Evolutionary conservation across 2,113 vertebrate genomes (phyloP).

Genomic region (Corynorhinus townsendii): DNA sequence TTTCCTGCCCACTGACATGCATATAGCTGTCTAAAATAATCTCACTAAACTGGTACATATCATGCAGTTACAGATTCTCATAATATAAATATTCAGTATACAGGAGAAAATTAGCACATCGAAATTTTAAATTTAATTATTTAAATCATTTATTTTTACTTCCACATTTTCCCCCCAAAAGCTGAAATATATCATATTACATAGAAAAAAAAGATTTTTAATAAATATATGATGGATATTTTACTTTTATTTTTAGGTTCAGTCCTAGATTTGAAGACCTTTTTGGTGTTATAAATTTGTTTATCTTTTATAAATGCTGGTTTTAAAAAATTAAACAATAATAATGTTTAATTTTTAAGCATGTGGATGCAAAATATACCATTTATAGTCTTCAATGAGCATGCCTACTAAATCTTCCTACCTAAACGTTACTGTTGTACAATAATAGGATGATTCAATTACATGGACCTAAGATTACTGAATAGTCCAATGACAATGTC

Average conservation of each 20-base stretch:
- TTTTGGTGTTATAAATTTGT: neutral
- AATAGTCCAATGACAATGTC: neutral
- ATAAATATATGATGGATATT: neutral
- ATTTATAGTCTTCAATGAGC: neutral
- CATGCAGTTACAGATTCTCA: neutral
- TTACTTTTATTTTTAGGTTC: neutral
- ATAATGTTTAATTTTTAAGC: neutral
- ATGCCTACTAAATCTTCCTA: neutral
- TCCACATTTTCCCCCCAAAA: neutral
- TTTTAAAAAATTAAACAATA: neutral
- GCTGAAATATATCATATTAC: neutral
- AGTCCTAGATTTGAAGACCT: neutral
- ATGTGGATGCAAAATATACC: neutral
- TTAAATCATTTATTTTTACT: constrained; percentile 2
- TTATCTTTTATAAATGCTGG: neutral
- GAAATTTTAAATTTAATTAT: constrained; percentile 36
- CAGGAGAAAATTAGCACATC: neutral
- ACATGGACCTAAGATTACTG: neutral
- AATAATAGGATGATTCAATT: neutral
- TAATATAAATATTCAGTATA: constrained; percentile 4
- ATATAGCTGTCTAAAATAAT: neutral
- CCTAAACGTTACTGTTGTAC: neutral
- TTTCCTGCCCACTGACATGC: neutral
- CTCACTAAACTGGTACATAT: neutral
- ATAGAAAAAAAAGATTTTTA: neutral